Percentiles rank a stretch among this genome's conserved stretches.
Evolutionary conservation across 2,888 invertebrate genomes (phyloP).

Genomic region (Microctonus brassicae): DNA sequence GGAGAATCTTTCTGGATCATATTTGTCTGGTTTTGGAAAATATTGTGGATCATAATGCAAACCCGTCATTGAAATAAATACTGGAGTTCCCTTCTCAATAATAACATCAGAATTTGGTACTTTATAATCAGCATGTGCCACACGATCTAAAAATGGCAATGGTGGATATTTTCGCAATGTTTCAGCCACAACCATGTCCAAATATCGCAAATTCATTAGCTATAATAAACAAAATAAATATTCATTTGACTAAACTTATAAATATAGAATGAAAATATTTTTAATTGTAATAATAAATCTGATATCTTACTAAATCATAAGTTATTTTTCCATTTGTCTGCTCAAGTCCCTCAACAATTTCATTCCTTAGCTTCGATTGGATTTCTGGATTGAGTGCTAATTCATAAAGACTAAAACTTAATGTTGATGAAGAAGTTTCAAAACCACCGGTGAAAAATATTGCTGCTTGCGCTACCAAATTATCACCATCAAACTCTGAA

Average conservation of each 20-base stretch:
- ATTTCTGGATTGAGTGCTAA: slow-evolving; percentile 52
- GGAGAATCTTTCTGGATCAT: slow-evolving; percentile 68
- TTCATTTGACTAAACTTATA: no score
- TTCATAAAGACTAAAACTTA: slow-evolving; percentile 55
- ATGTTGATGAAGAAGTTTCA: slow-evolving; percentile 57
- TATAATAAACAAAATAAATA: slow-evolving; percentile 33
- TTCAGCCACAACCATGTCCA: slow-evolving; percentile 63
- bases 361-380: slow-evolving; percentile 52
- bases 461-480: slow-evolving; percentile 56
- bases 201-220: slow-evolving; percentile 51
- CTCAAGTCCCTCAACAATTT: slow-evolving; percentile 49
- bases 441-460: slow-evolving; percentile 60
- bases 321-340: slow-evolving; percentile 52
- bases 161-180: slow-evolving; percentile 67
- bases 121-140: slow-evolving; percentile 53
- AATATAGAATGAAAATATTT: no score
- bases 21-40: slow-evolving; percentile 66
- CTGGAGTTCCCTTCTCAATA: slow-evolving; percentile 60
- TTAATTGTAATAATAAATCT: no score
- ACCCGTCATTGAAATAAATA: slow-evolving; percentile 62
- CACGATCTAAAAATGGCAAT: slow-evolving; percentile 56
- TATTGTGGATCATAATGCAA: slow-evolving; percentile 66
- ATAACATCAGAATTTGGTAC: slow-evolving; percentile 53
- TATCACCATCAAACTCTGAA: slow-evolving; percentile 59
- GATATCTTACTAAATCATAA: slow-evolving; percentile 58